Conservation (phyloP, 2,888 invertebrate species). For the Ichneumon xanthorius region DNA sequence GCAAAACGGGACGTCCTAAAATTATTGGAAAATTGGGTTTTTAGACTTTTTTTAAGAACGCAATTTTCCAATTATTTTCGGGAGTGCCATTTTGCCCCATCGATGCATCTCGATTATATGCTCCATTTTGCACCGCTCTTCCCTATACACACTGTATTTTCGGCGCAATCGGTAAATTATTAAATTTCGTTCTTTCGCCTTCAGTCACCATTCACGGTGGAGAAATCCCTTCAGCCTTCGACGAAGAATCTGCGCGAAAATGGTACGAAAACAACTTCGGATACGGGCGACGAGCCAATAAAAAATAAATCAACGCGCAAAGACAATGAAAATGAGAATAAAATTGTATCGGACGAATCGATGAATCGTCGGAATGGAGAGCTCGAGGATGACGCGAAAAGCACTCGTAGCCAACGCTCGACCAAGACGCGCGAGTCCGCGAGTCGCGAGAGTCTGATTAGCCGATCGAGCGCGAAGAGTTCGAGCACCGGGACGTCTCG, state of each 20-base stretch:
- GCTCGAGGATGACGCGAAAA: slow-evolving; percentile 3
- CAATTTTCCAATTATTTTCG: too few species aligned
- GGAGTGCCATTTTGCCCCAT: too few species aligned
- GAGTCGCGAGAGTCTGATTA: slow-evolving; percentile 34
- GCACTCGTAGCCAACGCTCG: neutral
- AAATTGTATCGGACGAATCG: neutral
- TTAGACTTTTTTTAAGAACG: too few species aligned
- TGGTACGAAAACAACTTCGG: neutral
- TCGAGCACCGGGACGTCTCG: slow-evolving; percentile 28
- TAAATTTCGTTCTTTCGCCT: neutral
- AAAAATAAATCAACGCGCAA: neutral
- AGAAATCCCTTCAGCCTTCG: neutral
- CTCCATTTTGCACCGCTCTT: too few species aligned
- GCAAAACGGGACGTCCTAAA: too few species aligned
- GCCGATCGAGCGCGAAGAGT: slow-evolving; percentile 43
- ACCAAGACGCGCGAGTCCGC: slow-evolving; percentile 7
- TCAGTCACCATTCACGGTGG: slow-evolving; percentile 38
- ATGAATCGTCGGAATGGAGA: neutral
- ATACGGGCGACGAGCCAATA: neutral
- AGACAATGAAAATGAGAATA: neutral
- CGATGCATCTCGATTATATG: too few species aligned
- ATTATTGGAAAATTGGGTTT: too few species aligned
- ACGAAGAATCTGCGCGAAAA: neutral
- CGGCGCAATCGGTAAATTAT: neutral
- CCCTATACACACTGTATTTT: neutral